Conservation (phyloP, 2,797 vertebrate genomes). For the Scolopax rusticola region DNA sequence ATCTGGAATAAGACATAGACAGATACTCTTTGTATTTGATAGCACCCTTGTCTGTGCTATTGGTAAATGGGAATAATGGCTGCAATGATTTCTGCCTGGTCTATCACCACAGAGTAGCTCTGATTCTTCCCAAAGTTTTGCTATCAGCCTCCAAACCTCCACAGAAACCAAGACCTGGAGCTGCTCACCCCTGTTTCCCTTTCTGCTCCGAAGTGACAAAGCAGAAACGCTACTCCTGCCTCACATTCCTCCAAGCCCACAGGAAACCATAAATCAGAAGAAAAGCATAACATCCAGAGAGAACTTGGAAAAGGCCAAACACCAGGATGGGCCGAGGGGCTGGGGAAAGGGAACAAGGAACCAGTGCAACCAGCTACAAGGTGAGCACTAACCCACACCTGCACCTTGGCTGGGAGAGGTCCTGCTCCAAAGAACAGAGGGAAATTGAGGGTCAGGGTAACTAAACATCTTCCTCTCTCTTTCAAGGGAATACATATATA, state of each 20-base stretch:
- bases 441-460: neutral
- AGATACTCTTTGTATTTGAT: neutral
- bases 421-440: neutral
- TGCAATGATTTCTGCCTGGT: neutral
- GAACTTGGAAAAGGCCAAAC: neutral
- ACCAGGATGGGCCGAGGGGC: neutral
- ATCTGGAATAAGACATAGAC: neutral
- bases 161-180: neutral
- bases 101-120: neutral
- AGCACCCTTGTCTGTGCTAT: neutral
- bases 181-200: neutral
- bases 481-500: neutral
- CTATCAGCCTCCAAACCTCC: neutral
- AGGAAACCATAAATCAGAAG: conserved; percentile 48
- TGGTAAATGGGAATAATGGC: neutral
- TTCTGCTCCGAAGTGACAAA: conserved; percentile 6
- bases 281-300: conserved; percentile 22
- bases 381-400: neutral
- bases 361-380: neutral
- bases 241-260: conserved; percentile 47
- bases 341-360: neutral
- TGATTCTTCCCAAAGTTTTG: neutral
- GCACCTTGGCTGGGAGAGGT: neutral
- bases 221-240: conserved; percentile 28
- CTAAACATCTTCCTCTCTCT: neutral